These are phyloP conservation scores for Margarornis squamiger DNA, from an alignment of 2,797 vertebrate genomes.

Conservation along the genomic window DNA sequence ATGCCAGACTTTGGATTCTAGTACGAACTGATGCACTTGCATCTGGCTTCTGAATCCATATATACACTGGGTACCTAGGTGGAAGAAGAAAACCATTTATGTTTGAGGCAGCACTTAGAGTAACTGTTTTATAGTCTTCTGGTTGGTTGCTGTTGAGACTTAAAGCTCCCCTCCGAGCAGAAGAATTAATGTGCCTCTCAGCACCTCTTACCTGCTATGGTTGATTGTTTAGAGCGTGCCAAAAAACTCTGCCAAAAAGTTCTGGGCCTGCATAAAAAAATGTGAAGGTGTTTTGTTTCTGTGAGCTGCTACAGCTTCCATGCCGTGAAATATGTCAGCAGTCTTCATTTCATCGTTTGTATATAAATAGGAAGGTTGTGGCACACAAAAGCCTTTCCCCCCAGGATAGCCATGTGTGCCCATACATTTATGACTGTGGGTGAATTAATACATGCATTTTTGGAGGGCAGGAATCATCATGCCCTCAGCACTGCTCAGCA, in stretches of 20 bases:
- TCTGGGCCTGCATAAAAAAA: not conserved
- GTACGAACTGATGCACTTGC: not conserved
- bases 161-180: not conserved
- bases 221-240: not conserved
- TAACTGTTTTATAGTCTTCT: not conserved
- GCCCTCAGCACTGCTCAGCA: not conserved
- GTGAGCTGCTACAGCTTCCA: not conserved
- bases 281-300: not conserved
- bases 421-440: not conserved
- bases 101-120: not conserved
- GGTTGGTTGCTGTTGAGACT: not conserved
- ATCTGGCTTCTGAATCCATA: not conserved
- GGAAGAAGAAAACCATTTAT: not conserved
- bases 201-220: not conserved
- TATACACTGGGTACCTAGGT: not conserved
- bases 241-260: not conserved
- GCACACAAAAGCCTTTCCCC: not conserved
- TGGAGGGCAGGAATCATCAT: not conserved
- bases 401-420: not conserved
- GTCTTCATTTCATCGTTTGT: not conserved
- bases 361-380: not conserved
- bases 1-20: not conserved
- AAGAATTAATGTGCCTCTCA: constrained; percentile 1
- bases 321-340: not conserved
- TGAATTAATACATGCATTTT: not conserved